Percentiles rank a stretch among this genome's conserved stretches.
phyloP scores from a whole-genome alignment of 2,113 vertebrate species.

The Podarcis cretensis region DNA sequence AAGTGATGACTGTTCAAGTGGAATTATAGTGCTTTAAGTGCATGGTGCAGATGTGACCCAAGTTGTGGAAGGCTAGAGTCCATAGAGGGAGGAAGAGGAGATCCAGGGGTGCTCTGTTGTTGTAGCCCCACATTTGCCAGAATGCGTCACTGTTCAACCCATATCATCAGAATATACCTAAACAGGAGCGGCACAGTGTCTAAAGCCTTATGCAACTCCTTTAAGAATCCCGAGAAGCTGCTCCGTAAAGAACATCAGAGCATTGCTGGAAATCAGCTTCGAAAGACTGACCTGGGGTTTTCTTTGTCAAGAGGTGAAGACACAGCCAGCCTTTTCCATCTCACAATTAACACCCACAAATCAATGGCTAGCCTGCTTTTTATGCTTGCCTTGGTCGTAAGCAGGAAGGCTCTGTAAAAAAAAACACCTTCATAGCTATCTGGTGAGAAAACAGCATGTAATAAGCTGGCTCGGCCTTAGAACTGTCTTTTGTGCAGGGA shows the following conservation, averaged over 20 bases:
- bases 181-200: not conserved
- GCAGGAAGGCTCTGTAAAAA: constrained; percentile 56
- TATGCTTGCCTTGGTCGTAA: constrained; percentile 67
- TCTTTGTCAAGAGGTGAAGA: constrained; percentile 8
- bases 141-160: not conserved
- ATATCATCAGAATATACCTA: not conserved
- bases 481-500: not conserved
- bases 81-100: not conserved
- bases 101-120: not conserved
- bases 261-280: constrained; percentile 49
- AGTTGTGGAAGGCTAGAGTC: not conserved
- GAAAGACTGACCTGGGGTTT: constrained; percentile 54
- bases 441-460: constrained; percentile 28
- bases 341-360: constrained; percentile 60
- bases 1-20: no score
- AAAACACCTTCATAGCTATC: constrained; percentile 50
- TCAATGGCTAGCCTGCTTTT: constrained; percentile 59
- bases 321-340: constrained; percentile 34
- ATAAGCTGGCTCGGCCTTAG: not conserved
- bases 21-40: no score
- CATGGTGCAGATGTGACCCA: no score
- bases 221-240: not conserved
- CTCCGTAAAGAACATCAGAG: constrained; percentile 44
- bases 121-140: not conserved
- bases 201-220: not conserved